Percentiles rank a stretch among this genome's conserved stretches.
Evolutionary conservation across 2,113 vertebrate species (phyloP).

Genomic region (Hemiprocne comata): DNA sequence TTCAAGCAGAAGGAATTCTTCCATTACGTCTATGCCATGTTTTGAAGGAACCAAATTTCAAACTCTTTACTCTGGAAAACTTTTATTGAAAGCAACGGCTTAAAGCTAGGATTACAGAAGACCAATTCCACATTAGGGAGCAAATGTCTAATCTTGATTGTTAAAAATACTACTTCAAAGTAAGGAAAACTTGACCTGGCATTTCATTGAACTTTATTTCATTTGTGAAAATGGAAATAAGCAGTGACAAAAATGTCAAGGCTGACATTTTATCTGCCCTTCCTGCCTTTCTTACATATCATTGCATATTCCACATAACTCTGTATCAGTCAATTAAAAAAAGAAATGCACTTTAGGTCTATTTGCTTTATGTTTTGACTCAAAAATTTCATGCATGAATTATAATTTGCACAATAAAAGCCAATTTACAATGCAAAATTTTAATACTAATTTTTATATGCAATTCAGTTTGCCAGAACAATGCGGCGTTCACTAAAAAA

Average conservation of each 20-base stretch:
- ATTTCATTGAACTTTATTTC: not conserved
- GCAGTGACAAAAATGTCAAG: not conserved
- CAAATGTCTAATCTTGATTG: not conserved
- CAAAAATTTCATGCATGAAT: not conserved
- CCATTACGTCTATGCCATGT: not conserved
- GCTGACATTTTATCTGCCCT: not conserved
- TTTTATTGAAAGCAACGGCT: not conserved
- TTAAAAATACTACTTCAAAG: not conserved
- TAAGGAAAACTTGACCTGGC: not conserved
- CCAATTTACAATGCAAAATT: constrained; percentile 48
- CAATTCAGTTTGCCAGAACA: constrained; percentile 24
- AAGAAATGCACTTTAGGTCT: not conserved
- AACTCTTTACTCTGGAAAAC: not conserved
- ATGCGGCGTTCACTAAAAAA: not conserved
- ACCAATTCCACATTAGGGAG: not conserved
- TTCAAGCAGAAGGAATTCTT: not conserved
- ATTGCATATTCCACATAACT: not conserved
- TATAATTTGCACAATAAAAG: not conserved
- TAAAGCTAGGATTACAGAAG: not conserved
- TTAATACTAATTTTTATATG: not conserved
- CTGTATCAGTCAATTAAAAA: not conserved
- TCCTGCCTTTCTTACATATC: not conserved
- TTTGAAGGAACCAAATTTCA: not conserved
- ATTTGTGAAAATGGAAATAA: not conserved
- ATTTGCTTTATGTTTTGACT: not conserved